These are phyloP conservation scores for Drosophila kepulauana DNA, from an alignment of 1,140 invertebrate genomes.

Conservation along the genomic window DNA sequence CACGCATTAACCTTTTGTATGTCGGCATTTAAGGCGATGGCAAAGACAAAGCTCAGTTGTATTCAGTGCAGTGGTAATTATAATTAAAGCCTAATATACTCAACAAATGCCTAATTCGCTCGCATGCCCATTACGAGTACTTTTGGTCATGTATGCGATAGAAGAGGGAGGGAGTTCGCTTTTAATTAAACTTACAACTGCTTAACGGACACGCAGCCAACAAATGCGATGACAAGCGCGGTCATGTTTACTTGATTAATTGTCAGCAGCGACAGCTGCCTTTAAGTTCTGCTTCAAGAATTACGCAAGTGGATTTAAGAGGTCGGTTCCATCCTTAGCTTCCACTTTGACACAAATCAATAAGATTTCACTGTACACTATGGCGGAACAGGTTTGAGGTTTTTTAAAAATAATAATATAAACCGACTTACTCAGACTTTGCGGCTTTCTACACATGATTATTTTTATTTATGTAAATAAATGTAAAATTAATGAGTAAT, in stretches of 20 bases:
- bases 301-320: conserved; percentile 59
- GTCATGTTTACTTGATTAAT: conserved; percentile 67
- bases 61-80: conserved; percentile 49
- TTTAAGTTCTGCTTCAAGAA: conserved; percentile 29
- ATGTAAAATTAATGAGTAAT: conserved; percentile 8
- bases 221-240: conserved; percentile 26
- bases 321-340: conserved; percentile 12
- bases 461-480: not conserved
- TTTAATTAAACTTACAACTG: conserved; percentile 68
- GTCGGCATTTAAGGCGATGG: conserved; percentile 31
- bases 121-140: conserved; percentile 12
- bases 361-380: not conserved
- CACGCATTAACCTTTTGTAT: conserved; percentile 59
- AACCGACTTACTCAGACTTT: conserved; percentile 2
- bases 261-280: conserved; percentile 31
- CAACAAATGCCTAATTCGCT: conserved; percentile 37
- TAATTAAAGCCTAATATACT: conserved; percentile 69
- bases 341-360: not conserved
- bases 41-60: conserved; percentile 5
- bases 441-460: not conserved
- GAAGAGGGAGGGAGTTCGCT: conserved; percentile 16
- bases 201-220: conserved; percentile 28
- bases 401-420: not conserved
- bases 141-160: conserved; percentile 23
- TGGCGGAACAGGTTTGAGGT: not conserved